Base-by-base conservation (phyloP, 2,888 invertebrate genomes). In the Choreutis nemorana region DNA sequence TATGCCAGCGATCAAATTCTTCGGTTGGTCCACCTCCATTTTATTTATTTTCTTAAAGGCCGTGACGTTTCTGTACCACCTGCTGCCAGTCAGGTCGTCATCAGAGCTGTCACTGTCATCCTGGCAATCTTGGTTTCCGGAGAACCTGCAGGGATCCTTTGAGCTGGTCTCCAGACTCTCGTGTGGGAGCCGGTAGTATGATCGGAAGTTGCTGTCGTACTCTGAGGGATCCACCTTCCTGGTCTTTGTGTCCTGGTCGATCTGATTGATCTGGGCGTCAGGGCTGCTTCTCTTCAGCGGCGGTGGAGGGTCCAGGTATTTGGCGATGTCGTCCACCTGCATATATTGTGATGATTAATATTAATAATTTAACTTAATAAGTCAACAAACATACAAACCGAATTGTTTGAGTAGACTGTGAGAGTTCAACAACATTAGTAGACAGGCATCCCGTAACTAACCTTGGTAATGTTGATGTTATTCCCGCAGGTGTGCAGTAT, bases 261-360 rank as follows among this genome's bases (percentile, higher is more conserved):
- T 36, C 26, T n/a, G n/a, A n/a, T 60, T 47, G 7, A 63, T 61
- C 2, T 60, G 57, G 1, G 50, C 32, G 45, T 53, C 68, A 11
- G 67, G 65, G 32, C 53, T 52, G 26, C 55, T 55, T 4, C 72
- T 55, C 32, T 63, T 65, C 2, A 68, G 54, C 0, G 70, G 64
- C 0, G 62, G 57, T 1, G 64, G 60, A 0, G 63, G 62, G 28
- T 77, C 78, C 30, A 80, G 52, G 78, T 78, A 80, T 28, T 60
- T 54, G 0, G 62, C 59, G 27, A 80, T 75, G 45, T 80, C 75
- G 37, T 73, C 75, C 44, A 80, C 80, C 75, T 72, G 44, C 1
- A 32, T 2, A 3, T 8, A 11, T 14, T 12, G 12, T 23, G 1
- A 23, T 7, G 1, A 23, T n/a, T n/a, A n/a, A n/a, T n/a, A n/a